Evolutionary conservation across 2,113 vertebrate species (phyloP).

Genomic region (Sinocyclocheilus grahami): DNA sequence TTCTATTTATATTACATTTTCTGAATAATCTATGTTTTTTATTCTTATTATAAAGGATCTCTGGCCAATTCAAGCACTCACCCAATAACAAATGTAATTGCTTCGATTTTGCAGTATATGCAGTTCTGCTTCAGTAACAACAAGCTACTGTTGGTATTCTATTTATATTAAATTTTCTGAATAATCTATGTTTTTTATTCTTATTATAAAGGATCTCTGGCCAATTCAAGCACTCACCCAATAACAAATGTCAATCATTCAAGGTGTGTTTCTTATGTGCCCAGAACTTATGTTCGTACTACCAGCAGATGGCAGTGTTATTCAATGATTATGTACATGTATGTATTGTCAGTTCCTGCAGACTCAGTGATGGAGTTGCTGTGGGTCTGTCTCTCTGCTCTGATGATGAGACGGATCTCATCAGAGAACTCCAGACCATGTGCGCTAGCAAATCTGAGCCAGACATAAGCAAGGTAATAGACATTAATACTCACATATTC

Average conservation of each 20-base stretch:
- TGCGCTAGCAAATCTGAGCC: slow-evolving; percentile 96
- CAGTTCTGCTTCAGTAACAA: not conserved
- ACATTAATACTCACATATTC: not conserved
- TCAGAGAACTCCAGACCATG: slow-evolving; percentile 89
- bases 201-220: slow-evolving; percentile 76
- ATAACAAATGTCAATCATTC: slow-evolving; percentile 70
- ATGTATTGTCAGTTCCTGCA: slow-evolving; percentile 10
- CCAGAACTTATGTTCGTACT: not conserved
- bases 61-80: slow-evolving; percentile 76
- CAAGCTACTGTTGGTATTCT: not conserved
- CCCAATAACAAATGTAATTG: slow-evolving; percentile 64
- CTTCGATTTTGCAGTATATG: not conserved
- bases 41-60: slow-evolving; percentile 72
- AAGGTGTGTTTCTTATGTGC: slow-evolving; percentile 54
- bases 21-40: slow-evolving; percentile 2
- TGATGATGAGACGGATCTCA: slow-evolving; percentile 88
- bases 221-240: slow-evolving; percentile 73
- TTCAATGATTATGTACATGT: not conserved
- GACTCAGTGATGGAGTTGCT: slow-evolving; percentile 54
- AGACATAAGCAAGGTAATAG: slow-evolving; percentile 90
- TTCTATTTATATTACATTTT: too few relatives aligned
- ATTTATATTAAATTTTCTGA: too few relatives aligned
- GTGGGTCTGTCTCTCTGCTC: slow-evolving; percentile 78
- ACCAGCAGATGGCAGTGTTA: slow-evolving; percentile 51
- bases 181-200: slow-evolving; percentile 30